Base-by-base conservation (phyloP, 1,140 invertebrate species). In the Heliconius congener region DNA sequence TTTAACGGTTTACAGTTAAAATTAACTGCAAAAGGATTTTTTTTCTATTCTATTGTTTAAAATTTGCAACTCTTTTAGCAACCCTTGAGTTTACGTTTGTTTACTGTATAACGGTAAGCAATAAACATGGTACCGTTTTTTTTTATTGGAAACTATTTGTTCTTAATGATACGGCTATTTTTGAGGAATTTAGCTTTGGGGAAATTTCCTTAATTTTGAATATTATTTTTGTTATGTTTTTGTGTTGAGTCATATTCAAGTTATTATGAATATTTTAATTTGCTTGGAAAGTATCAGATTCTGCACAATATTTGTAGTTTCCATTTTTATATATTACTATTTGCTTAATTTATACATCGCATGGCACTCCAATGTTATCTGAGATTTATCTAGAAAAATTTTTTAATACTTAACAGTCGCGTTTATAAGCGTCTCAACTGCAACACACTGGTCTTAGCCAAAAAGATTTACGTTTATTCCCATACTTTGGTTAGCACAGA, bases 61-160 rank as follows among this genome's bases (percentile, higher is more conserved):
- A 76, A 81, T 87, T 87, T 81, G 86, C 88, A 90, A 90, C 90
- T 91, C 89, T 91, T 91, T 88, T 82, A 85, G 80, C 73, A 88
- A 87, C 84, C 87, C 81, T 87, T 86, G 78, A 83, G 70, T 30
- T 83, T 66, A 13, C 30, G 11, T 23, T 85, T 80, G 82, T 89
- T 86, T 82, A 78, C 80, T 82, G 77, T 86, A 77, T 87, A 86
- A 88, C 84, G 81, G 85, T 75, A n/a, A 42, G 73, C 37, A 84
- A 82, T 86, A 84, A 87, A 84, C 57, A 80, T 78, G 78, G 82
- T 76, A 80, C 83, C 76, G 78, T 87, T 84, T 74, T 37, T 60
- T 57, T 82, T 84, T 86, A 84, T 83, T 86, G 76, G 78, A 80
- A 81, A 83, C 76, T 82, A 81, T 85, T 84, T 75, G 78, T 73